These are phyloP conservation scores for Lutraria lutraria DNA, from an alignment of 2,888 invertebrate genomes.

Conservation along the genomic window DNA sequence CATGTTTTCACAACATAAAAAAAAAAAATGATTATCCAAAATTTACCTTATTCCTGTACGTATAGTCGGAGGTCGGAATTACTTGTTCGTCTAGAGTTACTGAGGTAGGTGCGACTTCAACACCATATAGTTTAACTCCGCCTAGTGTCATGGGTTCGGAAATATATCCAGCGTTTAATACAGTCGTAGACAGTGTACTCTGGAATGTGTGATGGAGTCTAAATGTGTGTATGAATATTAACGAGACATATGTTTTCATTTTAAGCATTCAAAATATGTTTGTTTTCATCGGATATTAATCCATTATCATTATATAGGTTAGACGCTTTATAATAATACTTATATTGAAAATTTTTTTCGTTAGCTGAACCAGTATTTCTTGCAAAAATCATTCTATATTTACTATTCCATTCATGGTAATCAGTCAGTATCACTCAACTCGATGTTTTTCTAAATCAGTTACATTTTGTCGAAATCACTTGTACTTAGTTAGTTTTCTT, in stretches of 20 bases:
- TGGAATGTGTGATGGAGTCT: conserved; percentile 5
- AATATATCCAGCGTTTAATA: conserved; percentile 51
- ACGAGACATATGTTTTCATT: background rate
- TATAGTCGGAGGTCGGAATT: conserved; percentile 32
- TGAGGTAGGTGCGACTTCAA: conserved; percentile 57
- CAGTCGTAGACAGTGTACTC: conserved; percentile 40
- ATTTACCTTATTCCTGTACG: conserved; percentile 52
- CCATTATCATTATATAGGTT: background rate
- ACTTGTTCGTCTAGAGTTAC: conserved; percentile 68
- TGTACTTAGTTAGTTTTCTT: too few species aligned
- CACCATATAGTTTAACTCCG: conserved; percentile 61
- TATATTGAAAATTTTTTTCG: too few species aligned
- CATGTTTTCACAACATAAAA: background rate
- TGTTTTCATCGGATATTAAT: background rate
- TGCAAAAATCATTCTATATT: too few species aligned
- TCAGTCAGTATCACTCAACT: too few species aligned
- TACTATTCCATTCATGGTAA: too few species aligned
- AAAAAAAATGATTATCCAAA: background rate
- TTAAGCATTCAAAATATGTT: background rate
- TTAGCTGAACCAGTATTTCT: too few species aligned
- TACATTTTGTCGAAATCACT: too few species aligned
- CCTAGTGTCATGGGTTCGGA: conserved; percentile 59
- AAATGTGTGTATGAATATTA: background rate
- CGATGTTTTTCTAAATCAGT: too few species aligned
- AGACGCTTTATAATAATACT: background rate